Conservation (phyloP, 2,113 vertebrate genomes). For the Sinosuthora webbiana region DNA sequence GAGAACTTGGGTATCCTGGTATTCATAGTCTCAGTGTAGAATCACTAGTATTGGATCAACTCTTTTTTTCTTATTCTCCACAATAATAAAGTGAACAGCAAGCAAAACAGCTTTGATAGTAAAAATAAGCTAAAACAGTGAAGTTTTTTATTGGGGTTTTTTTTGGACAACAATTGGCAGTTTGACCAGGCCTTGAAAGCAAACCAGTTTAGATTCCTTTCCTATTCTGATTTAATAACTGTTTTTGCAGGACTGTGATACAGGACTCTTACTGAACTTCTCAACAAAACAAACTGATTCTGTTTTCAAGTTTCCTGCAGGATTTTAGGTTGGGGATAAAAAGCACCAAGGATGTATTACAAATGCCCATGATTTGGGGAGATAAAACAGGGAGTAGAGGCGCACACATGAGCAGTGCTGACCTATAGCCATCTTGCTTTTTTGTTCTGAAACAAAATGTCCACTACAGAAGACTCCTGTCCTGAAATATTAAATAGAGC, state of each 20-base stretch:
- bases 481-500: constrained; percentile 14
- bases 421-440: not conserved
- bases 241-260: not conserved
- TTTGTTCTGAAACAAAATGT: not conserved
- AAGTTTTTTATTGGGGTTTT: not conserved
- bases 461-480: not conserved
- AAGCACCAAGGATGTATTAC: not conserved
- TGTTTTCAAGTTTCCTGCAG: not conserved
- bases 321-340: not conserved
- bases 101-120: not conserved
- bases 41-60: not conserved
- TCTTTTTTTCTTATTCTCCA: not conserved
- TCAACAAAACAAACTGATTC: not conserved
- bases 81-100: not conserved
- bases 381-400: not conserved
- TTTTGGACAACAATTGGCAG: not conserved
- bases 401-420: not conserved
- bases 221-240: not conserved
- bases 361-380: not conserved
- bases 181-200: not conserved
- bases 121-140: constrained; percentile 14
- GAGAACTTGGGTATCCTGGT: not conserved
- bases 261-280: not conserved
- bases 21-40: not conserved
- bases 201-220: not conserved